Conservation (phyloP, 2,113 vertebrate genomes). For the Amphiprion ocellaris region DNA sequence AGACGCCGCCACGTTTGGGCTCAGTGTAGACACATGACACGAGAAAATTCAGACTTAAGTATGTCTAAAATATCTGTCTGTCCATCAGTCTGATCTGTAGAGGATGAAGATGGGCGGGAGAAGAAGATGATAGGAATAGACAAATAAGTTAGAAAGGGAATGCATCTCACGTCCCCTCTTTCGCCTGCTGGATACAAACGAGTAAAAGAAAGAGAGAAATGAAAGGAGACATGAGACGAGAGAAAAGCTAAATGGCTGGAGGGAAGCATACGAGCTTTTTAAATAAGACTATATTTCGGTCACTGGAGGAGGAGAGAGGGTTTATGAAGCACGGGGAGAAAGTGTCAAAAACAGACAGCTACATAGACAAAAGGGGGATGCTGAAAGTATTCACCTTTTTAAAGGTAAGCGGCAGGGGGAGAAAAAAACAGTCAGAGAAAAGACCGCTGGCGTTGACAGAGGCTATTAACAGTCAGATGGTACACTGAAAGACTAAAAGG, state of each 20-base stretch:
- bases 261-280: conserved; percentile 52
- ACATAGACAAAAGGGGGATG: conserved; percentile 70
- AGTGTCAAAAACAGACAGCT: conserved; percentile 78
- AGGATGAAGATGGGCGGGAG: background rate
- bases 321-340: conserved; percentile 61
- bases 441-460: conserved; percentile 59
- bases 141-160: conserved; percentile 51
- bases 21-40: conserved; percentile 15
- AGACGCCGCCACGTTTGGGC: conserved; percentile 24
- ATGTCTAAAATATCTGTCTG: conserved; percentile 35
- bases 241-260: conserved; percentile 63
- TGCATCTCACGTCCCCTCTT: conserved; percentile 59
- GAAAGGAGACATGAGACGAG: conserved; percentile 64
- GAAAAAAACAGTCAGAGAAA: conserved; percentile 45
- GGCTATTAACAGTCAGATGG: conserved; percentile 62
- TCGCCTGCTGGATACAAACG: conserved; percentile 53
- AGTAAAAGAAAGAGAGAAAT: conserved; percentile 64
- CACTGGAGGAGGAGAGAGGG: conserved; percentile 57
- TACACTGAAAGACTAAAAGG: conserved; percentile 55
- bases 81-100: conserved; percentile 38
- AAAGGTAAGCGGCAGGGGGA: conserved; percentile 8
- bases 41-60: conserved; percentile 33
- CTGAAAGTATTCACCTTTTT: conserved; percentile 74
- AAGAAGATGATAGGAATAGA: conserved; percentile 45
- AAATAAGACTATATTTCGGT: conserved; percentile 67